Evolutionary conservation across 92 coral and sea anemone species (phyloP), one percentile per base, ranked within the genome.

Genomic region (Porites rus): DNA sequence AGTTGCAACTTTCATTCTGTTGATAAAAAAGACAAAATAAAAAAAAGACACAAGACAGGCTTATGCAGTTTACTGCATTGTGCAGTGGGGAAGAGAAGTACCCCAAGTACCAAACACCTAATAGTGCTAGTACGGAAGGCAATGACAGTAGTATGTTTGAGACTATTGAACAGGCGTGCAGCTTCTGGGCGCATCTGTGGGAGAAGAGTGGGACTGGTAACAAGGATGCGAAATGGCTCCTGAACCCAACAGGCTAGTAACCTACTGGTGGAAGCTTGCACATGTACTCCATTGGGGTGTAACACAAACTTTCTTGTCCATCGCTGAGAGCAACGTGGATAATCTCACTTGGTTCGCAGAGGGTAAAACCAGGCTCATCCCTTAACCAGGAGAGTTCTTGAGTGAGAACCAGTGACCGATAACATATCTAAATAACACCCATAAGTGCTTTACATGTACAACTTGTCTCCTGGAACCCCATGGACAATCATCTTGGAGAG

Each of bases 361-460:
- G 53, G 88, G 91, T 58, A 87, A 90, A 71, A 59, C 92, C 58
- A 58, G 38, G 14, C 56, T 87, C 19, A 72, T 80, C 19, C 92
- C 88, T 6, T 81, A 91, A 78, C 80, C 88, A 31, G 89, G 89
- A 20, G 89, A 76, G 17, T 88, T 91, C 25, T 51, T 77, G 10
- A 91, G 86, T 70, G 89, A 91, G 18, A 88, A 83, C 85, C 94
- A 88, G 65, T 20, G 92, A 6, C 92, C 94, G 7, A 91, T 91
- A 60, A 91, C 94, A 21, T 88, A 82, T 61, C 82, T 91, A n/a
- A 91, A 91, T 19, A 91, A 56, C 67, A 52, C 58, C 65, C 88
- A 91, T 72, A 88, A 88, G 75, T 91, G 90, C 86, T 79, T 89
- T 61, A 88, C 90, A 2, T 84, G 46, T 38, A 38, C 46, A 38